These are phyloP conservation scores for Eupsilia transversa DNA, from an alignment of 2,888 invertebrate genomes.

Conservation along the genomic window DNA sequence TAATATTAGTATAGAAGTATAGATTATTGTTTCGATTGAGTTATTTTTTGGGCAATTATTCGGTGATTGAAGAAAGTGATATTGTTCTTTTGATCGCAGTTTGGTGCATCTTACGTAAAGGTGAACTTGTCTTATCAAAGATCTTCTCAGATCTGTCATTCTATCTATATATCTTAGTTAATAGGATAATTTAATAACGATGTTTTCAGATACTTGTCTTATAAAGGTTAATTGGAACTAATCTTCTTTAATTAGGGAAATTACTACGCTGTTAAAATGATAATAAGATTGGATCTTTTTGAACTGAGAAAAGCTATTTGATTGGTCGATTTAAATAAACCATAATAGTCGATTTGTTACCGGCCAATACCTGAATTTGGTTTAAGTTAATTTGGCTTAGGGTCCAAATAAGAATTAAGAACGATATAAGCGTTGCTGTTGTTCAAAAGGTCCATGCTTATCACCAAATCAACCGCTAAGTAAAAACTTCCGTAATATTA, in stretches of 20 bases:
- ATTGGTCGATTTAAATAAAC: not conserved
- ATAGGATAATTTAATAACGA: conserved; percentile 35
- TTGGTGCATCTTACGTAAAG: conserved; percentile 4
- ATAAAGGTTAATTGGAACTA: conserved; percentile 41
- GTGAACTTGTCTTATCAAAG: not conserved
- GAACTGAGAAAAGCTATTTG: not conserved
- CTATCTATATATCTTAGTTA: conserved; percentile 22
- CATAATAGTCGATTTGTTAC: not conserved
- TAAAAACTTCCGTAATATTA: conserved; percentile 11
- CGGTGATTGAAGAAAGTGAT: not conserved
- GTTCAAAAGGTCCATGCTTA: not conserved
- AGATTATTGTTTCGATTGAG: conserved; percentile 21
- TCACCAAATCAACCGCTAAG: not conserved
- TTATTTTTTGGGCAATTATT: conserved; percentile 14
- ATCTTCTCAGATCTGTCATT: conserved; percentile 21
- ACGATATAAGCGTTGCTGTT: not conserved
- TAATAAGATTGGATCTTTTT: conserved; percentile 16
- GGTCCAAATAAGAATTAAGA: not conserved
- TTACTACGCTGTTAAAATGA: conserved; percentile 2
- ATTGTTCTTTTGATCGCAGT: not conserved
- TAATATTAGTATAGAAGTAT: no score
- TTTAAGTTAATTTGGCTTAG: not conserved
- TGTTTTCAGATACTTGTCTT: conserved; percentile 17
- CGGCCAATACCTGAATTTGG: not conserved
- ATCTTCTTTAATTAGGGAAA: conserved; percentile 31